Evolutionary conservation across 2,888 invertebrate genomes (phyloP), one percentile per base, ranked within the genome.

Genomic region (Drosophila lacicola): DNA sequence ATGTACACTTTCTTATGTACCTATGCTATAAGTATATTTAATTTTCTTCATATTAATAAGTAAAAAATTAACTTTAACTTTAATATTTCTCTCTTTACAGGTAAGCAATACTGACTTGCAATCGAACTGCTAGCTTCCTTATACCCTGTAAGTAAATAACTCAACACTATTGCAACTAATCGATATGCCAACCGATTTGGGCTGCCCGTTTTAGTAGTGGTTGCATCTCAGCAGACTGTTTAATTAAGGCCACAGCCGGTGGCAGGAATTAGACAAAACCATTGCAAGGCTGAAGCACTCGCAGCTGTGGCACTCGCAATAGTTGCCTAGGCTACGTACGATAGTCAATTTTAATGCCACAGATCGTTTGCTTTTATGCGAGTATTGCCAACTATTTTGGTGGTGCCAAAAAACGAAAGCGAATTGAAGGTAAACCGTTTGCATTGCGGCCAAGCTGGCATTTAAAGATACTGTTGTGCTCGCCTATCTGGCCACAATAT

Each of bases 351-450:
- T 64, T 10, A 42, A 54, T 56, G 60, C 53, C 68, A 53, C 64
- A 69, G 54, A 65, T 39, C 65, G 70, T 44, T 74, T 58, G 41
- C 55, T 64, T 70, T 70, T 60, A 36, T 49, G 39, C n/a, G 21
- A 58, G 36, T 55, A 61, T 61, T 79, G 75, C 76, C 60, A 75
- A 61, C 60, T 63, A 49, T 67, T 67, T 64, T 64, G 39, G 34
- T 55, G 67, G 25, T 79, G 76, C 80, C 70, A 78, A 82, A 72
- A 78, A 45, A 63, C 21, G 17, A 47, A 41, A 47, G 19, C 33
- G 54, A 57, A 56, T 47, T 51, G 68, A 69, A 77, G 77, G 76
- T 77, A 80, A 82, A 82, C 74, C 67, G 80, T 77, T 66, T 82
- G 46, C 58, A 74, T 66, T 80, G 62, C 70, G 57, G 73, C 63